Evolutionary conservation across 1,140 invertebrate species (phyloP).

Genomic region (Neodiprion pinetum): DNA sequence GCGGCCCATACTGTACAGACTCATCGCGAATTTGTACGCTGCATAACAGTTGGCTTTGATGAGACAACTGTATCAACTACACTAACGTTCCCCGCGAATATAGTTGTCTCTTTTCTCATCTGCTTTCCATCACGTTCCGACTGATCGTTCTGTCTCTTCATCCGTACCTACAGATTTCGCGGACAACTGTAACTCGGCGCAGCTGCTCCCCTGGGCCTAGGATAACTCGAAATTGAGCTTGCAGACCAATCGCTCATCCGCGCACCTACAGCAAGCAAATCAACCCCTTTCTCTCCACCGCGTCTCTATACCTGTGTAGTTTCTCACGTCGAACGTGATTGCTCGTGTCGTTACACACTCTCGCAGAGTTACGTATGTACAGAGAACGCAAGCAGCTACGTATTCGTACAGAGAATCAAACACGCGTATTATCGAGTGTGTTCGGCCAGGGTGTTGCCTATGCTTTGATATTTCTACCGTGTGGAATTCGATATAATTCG

Average conservation of each 20-base stretch:
- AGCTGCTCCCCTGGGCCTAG: neutral
- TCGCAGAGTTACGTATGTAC: no score
- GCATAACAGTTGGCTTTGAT: neutral
- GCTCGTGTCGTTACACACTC: no score
- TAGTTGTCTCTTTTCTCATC: neutral
- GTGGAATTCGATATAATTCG: neutral
- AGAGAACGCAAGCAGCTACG: no score
- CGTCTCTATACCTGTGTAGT: no score
- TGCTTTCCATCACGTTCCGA: neutral
- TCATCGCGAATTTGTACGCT: neutral
- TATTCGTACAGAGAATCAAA: no score
- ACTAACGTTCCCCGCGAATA: neutral
- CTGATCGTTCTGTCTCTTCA: no score
- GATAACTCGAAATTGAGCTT: neutral
- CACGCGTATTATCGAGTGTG: neutral
- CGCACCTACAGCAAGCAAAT: no score
- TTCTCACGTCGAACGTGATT: no score
- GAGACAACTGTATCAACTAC: neutral
- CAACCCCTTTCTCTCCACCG: no score
- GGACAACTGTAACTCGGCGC: neutral
- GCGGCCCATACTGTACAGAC: neutral
- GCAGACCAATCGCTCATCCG: neutral
- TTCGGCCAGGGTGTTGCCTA: neutral
- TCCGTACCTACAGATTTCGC: no score
- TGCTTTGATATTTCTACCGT: constrained; percentile 1